Evolutionary conservation across 2,888 invertebrate species (phyloP), one percentile per base, ranked within the genome.

Genomic region (Tiliacea citrago): DNA sequence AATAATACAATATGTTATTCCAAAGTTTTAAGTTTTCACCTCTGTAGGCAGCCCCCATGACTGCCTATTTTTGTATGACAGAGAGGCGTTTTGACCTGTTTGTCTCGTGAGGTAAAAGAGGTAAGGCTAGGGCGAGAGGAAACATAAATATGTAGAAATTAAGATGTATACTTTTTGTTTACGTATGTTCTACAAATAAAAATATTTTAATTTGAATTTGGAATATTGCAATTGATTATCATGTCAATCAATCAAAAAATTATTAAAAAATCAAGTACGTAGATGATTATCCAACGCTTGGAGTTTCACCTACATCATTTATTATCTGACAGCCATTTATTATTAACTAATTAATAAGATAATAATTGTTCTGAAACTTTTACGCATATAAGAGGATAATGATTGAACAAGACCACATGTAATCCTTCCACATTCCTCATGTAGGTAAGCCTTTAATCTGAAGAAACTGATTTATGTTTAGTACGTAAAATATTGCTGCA

Each of bases 301-400:
- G 21, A 29, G 9, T 76, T 55, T 63, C 45, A 45, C 45, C 45
- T 10, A 47, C 8, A 47, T 39, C 13, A 53, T n/a, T 7, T 7
- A 49, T 66, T 21, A 49, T 29, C 18, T 12, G 42, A 57, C 42
- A 57, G 45, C 2, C 4, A 13, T n/a, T 45, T 53, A 53, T 55
- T 55, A 60, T 35, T 45, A 29, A 74, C 6, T 18, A 29, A 75
- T 58, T 73, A 51, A 21, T 49, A 24, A 35, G 77, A 77, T 75
- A 18, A 58, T 51, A 55, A 13, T 24, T 55, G 39, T 45, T 35
- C 6, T 12, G 68, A 57, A 57, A n/a, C 12, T 16, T 39, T 47
- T 67, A 42, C 29, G 29, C 39, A 18, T 67, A 7, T 53, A 76
- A 47, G 39, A 62, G 13, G 21, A 51, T 57, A 21, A 58, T 51